Base-by-base conservation (phyloP, 2,797 vertebrate species). In the Danionella dracula region DNA sequence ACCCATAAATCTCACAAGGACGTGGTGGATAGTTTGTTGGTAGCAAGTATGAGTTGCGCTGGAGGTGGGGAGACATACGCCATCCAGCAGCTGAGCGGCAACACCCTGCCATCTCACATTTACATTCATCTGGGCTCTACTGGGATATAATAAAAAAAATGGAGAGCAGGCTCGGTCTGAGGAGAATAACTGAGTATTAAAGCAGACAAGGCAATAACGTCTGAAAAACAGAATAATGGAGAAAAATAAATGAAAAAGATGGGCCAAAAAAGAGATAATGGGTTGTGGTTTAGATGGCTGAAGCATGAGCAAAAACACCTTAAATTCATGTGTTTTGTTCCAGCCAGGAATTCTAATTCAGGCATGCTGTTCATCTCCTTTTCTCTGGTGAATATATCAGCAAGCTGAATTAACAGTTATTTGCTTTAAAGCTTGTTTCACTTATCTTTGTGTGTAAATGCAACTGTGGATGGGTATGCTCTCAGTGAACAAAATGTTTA, bases 211-310 rank as follows among this genome's bases (percentile, higher is more conserved):
- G 35, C 31, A 66, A 38, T 46, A 66, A 66, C 1, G 15, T 65
- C 23, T 32, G 41, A 46, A 66, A 42, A 66, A 27, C 51, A 66
- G 50, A 55, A 55, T 50, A 56, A 56, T 56, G 15, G 42, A 56
- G 31, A 12, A 2, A 56, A 66, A 66, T 56, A 38, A 48, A 29
- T 31, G 32, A 38, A 46, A n/a, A 19, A 56, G 40, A 27, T 4
- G 10, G 29, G 4, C 11, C 5, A 20, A 10, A 16, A 27, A 37
- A 4, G 5, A 11, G 19, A 37, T 37, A 35, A 13, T 65, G 29
- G 23, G 35, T 45, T 54, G 27, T 31, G 19, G 61, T 41, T 23
- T 4, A 44, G 50, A 65, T 45, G 19, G 40, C 20, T 29, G 35
- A 20, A 7, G n/a, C 13, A 11, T 37, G 48, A 15, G n/a, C 29